Evolutionary conservation across 2,797 vertebrate species (phyloP).

Genomic region (Antrozous pallidus): DNA sequence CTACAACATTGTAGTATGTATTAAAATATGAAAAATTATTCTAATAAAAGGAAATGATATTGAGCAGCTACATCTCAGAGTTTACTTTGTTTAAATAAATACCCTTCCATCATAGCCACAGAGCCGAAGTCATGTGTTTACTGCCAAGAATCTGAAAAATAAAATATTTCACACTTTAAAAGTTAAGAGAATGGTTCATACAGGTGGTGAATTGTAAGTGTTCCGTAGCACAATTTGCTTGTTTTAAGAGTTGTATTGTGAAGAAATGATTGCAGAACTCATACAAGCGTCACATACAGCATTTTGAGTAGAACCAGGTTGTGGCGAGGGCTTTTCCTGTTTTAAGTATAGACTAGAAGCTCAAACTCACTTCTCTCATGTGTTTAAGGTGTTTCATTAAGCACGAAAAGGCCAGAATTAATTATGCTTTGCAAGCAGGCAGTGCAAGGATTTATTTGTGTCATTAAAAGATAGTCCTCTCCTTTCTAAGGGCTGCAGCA

Average conservation of each 20-base stretch:
- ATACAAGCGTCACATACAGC: background rate
- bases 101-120: background rate
- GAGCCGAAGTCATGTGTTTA: background rate
- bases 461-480: constrained; percentile 50
- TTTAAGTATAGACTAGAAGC: background rate
- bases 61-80: constrained; percentile 17
- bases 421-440: constrained; percentile 43
- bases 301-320: background rate
- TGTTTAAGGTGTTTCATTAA: constrained; percentile 57
- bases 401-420: constrained; percentile 49
- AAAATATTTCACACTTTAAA: constrained; percentile 28
- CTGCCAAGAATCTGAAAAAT: constrained; percentile 29
- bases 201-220: constrained; percentile 28
- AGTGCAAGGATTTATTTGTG: constrained; percentile 16
- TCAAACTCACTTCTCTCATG: constrained; percentile 1
- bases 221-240: background rate
- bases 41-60: constrained; percentile 47
- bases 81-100: constrained; percentile 44
- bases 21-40: constrained; percentile 41
- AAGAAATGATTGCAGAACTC: background rate
- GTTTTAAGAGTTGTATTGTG: background rate
- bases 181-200: constrained; percentile 24
- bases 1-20: background rate
- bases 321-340: background rate
- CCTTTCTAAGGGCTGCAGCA: constrained; percentile 65